Conservation (phyloP, 1,140 invertebrate species). For the Ganaspis sp. region DNA sequence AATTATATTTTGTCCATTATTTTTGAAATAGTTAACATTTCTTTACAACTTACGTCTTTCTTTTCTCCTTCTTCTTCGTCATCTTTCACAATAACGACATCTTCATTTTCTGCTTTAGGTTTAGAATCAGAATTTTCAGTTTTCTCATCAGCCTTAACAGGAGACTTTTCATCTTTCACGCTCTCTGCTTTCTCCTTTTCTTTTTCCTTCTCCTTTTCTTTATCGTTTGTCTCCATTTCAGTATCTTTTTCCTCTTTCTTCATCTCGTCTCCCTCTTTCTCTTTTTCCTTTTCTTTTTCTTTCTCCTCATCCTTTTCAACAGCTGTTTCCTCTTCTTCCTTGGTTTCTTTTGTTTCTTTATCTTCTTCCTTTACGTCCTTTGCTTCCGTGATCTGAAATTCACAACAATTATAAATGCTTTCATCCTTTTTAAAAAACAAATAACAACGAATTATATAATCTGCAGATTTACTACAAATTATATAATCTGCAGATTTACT, state of each 20-base stretch:
- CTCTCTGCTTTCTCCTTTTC: slow-evolving; percentile 66
- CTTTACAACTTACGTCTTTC: slow-evolving; percentile 76
- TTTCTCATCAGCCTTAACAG: slow-evolving; percentile 64
- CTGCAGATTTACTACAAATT: no score
- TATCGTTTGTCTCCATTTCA: slow-evolving; percentile 55
- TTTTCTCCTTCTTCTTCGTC: slow-evolving; percentile 76
- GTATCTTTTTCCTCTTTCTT: slow-evolving; percentile 63
- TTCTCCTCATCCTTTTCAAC: slow-evolving; percentile 70
- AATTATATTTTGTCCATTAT: no score
- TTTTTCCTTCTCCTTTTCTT: slow-evolving; percentile 64
- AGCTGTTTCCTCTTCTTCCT: slow-evolving; percentile 59
- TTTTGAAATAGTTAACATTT: slow-evolving; percentile 51
- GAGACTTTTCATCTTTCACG: slow-evolving; percentile 61
- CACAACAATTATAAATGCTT: no score
- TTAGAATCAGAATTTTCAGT: slow-evolving; percentile 50
- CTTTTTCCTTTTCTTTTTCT: slow-evolving; percentile 68
- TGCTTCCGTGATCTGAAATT: slow-evolving; percentile 58
- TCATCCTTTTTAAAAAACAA: no score
- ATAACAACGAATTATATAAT: no score
- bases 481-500: no score
- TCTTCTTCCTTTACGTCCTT: slow-evolving; percentile 72
- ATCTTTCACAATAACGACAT: slow-evolving; percentile 79
- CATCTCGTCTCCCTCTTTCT: slow-evolving; percentile 63
- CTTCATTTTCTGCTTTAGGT: slow-evolving; percentile 67
- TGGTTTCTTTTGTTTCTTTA: slow-evolving; percentile 58